These are phyloP conservation scores for Spialia ferax DNA, from an alignment of 2,888 invertebrate species.

Conservation along the genomic window DNA sequence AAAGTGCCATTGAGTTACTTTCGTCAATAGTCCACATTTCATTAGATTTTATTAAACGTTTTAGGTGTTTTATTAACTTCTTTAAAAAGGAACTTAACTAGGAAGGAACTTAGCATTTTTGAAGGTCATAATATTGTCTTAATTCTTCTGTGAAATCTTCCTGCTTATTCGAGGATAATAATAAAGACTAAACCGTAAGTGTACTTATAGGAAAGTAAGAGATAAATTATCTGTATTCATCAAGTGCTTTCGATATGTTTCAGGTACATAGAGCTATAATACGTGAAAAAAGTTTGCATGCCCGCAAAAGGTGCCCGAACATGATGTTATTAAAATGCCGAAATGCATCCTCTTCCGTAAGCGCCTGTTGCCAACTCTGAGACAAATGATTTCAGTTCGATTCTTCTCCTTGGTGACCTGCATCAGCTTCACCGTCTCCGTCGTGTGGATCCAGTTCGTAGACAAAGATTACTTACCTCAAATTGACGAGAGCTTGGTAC, in stretches of 20 bases:
- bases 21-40: too few species aligned
- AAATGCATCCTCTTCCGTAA: constrained; percentile 42
- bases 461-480: constrained; percentile 46
- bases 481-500: constrained; percentile 54
- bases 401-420: constrained; percentile 60
- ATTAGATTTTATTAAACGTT: too few species aligned
- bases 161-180: too few species aligned
- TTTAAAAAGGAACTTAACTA: too few species aligned
- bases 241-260: constrained; percentile 21
- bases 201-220: not conserved
- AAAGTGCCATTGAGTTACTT: too few species aligned
- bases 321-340: constrained; percentile 61
- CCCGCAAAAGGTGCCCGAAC: constrained; percentile 46
- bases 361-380: constrained; percentile 49
- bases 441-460: constrained; percentile 61
- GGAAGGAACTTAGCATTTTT: too few species aligned
- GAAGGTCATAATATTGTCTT: too few species aligned
- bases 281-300: constrained; percentile 2
- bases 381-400: constrained; percentile 56
- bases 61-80: too few species aligned
- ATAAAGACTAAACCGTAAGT: too few species aligned
- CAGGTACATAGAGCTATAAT: too few species aligned
- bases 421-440: constrained; percentile 56
- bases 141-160: too few species aligned
- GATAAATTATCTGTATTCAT: not conserved